A percentile compares a stretch with the other conserved stretches of the same genome.
Evolutionary conservation across 2,113 vertebrate genomes (phyloP).

Genomic region (Tinamus guttatus): DNA sequence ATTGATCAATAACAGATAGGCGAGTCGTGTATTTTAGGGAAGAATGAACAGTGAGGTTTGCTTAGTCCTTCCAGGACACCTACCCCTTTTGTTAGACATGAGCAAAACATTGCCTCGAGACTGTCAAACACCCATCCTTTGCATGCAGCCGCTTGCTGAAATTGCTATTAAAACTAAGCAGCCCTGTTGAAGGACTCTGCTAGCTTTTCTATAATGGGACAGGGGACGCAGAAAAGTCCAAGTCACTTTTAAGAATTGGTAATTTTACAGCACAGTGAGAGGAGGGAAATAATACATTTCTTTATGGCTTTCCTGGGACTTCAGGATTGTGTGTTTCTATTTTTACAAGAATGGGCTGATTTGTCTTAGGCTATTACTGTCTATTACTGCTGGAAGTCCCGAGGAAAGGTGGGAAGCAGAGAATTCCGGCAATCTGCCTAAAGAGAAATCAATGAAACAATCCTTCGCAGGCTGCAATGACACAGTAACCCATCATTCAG

Average conservation of each 20-base stretch:
- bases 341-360: slow-evolving; percentile 95
- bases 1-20: neutral
- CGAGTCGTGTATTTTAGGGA: neutral
- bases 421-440: slow-evolving; percentile 99
- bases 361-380: slow-evolving; percentile 99
- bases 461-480: slow-evolving; percentile 98
- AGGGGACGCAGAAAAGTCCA: neutral
- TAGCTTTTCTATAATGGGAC: neutral
- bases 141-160: neutral
- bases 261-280: neutral
- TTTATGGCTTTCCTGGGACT: slow-evolving; percentile 64
- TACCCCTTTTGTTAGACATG: neutral
- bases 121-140: neutral
- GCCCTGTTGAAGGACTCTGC: no score
- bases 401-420: slow-evolving; percentile 97
- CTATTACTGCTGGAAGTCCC: slow-evolving; percentile 96
- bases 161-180: neutral
- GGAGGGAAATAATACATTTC: slow-evolving; percentile 28
- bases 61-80: neutral
- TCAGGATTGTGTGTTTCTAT: slow-evolving; percentile 87
- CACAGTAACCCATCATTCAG: slow-evolving; percentile 99
- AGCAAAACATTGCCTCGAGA: neutral
- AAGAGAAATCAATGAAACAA: slow-evolving; percentile 99
- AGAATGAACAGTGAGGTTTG: neutral
- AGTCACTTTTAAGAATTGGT: neutral